Conservation (phyloP, 2,113 vertebrate species). For the Solenodon paradoxus region DNA sequence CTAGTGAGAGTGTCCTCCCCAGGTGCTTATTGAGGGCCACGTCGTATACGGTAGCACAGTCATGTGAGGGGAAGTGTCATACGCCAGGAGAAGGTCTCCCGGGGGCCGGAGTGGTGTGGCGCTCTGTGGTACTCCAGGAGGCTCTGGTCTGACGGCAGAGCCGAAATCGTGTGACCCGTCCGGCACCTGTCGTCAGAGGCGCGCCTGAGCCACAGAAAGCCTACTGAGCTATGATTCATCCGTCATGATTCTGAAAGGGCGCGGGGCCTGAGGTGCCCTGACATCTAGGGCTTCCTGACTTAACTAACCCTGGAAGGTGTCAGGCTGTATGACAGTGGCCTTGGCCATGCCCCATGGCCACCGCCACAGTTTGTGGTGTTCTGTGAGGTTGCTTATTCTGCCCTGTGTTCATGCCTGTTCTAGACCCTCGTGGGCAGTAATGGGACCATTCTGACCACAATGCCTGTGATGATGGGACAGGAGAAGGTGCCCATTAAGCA, state of each 20-base stretch:
- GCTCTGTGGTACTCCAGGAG: background rate
- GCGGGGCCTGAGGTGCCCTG: background rate
- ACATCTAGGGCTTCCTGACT: background rate
- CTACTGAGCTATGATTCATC: background rate
- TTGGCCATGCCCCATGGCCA: fast-evolving
- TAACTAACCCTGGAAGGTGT: background rate
- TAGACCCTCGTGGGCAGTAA: constrained; percentile 95
- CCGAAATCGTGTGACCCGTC: background rate
- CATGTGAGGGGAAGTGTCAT: background rate
- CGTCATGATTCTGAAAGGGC: too few relatives aligned
- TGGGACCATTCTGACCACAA: constrained; percentile 94
- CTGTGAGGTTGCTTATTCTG: background rate
- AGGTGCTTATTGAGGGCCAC: background rate
- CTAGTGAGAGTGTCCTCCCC: too few relatives aligned
- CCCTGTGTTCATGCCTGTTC: background rate
- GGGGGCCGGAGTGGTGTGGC: background rate
- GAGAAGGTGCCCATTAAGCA: constrained; percentile 98
- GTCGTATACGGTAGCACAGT: background rate
- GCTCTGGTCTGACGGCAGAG: background rate
- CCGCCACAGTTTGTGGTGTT: background rate
- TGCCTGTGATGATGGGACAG: constrained; percentile 95
- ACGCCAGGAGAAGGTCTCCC: background rate
- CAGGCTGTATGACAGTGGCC: too few relatives aligned
- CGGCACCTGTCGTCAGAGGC: background rate
- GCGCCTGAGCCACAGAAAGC: background rate